A percentile compares a stretch with the other conserved stretches of the same genome.
Conservation (phyloP, 2,113 vertebrate genomes). For the Melospiza georgiana region DNA sequence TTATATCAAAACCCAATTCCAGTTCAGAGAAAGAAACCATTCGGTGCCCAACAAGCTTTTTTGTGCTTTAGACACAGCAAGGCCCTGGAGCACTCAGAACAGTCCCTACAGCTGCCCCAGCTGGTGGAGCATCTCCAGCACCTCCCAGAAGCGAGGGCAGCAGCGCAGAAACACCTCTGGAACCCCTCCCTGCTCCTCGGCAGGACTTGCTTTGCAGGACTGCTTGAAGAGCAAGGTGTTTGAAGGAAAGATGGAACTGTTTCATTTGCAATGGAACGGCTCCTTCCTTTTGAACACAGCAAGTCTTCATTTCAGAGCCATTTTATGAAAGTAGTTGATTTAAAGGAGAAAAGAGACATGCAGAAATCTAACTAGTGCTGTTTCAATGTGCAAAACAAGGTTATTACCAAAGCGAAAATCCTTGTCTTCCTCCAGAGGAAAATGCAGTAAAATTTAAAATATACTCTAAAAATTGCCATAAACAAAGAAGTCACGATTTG, state of each 20-base stretch:
- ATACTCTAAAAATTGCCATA: background rate
- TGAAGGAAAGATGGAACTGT: background rate
- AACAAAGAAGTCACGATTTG: background rate
- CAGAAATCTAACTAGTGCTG: background rate
- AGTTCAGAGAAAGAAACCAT: background rate
- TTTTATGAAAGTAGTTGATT: background rate
- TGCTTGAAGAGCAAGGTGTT: background rate
- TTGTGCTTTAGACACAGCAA: background rate
- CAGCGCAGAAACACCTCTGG: background rate
- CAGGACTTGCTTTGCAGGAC: background rate
- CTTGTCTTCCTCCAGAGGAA: conserved; percentile 20
- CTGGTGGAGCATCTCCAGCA: background rate
- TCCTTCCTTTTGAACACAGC: background rate
- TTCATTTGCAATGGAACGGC: background rate
- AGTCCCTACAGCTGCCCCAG: too few species aligned
- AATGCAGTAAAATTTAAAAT: conserved; percentile 30
- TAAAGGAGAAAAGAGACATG: background rate
- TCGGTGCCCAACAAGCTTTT: too few species aligned
- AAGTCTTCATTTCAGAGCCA: background rate
- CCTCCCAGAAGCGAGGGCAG: background rate
- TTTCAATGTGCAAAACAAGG: background rate
- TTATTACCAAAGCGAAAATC: background rate
- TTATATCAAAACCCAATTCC: background rate
- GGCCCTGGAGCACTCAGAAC: fast-evolving
- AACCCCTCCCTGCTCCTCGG: too few species aligned